phyloP scores from a whole-genome alignment of 2,797 vertebrate species.

The Myiotriccus ornatus region DNA sequence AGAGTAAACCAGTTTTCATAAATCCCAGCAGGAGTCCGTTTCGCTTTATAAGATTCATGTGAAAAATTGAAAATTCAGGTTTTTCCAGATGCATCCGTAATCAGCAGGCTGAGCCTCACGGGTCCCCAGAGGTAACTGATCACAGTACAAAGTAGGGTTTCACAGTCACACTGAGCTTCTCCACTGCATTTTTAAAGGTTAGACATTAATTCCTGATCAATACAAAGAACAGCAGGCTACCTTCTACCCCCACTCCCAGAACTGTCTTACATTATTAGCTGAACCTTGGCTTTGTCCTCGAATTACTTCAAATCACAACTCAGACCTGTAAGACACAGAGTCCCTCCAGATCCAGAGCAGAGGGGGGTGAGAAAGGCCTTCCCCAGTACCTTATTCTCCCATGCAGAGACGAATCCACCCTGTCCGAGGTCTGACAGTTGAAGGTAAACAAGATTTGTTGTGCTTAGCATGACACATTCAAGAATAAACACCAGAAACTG shows the following conservation, averaged over 20 bases:
- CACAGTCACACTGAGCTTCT: conserved; percentile 45
- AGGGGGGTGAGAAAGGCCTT: not conserved
- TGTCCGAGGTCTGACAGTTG: not conserved
- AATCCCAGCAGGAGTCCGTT: conserved; percentile 52
- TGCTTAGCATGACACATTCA: not conserved
- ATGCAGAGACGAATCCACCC: not conserved
- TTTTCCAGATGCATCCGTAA: conserved; percentile 59
- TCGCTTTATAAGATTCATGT: conserved; percentile 65
- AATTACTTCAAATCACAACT: conserved; percentile 5
- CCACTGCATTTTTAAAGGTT: conserved; percentile 65
- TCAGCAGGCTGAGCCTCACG: conserved; percentile 11
- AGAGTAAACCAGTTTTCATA: conserved; percentile 60
- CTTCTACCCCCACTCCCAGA: not conserved
- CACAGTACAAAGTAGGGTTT: conserved; percentile 51
- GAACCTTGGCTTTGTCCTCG: conserved; percentile 19
- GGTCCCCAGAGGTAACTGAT: conserved; percentile 52
- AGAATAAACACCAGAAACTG: not conserved
- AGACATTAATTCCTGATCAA: conserved; percentile 72
- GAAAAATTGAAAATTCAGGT: conserved; percentile 68
- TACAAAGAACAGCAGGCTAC: conserved; percentile 52
- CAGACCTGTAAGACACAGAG: not conserved
- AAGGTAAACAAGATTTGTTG: not conserved
- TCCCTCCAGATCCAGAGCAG: not conserved
- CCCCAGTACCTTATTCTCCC: not conserved
- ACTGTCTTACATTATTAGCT: conserved; percentile 44